These are phyloP conservation scores for Galagoides demidoff DNA, from an alignment of 2,797 vertebrate species.

Conservation along the genomic window DNA sequence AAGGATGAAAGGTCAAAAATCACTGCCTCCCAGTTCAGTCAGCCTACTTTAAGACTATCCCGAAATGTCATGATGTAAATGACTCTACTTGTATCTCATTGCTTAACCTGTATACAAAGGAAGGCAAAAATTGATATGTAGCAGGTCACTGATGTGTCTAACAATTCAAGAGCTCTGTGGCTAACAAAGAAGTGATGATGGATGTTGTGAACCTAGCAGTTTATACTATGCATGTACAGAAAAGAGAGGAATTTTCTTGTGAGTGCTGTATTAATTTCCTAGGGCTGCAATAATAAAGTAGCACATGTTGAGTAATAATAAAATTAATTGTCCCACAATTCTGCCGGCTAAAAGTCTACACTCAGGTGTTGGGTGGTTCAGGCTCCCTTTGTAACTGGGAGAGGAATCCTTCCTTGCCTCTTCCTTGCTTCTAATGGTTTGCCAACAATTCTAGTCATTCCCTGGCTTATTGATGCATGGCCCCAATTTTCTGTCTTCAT, in stretches of 20 bases:
- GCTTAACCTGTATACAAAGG: background rate
- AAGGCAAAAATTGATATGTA: background rate
- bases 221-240: background rate
- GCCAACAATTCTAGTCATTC: no score
- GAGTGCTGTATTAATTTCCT: background rate
- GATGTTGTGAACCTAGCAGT: background rate
- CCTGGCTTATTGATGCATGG: background rate
- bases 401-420: background rate
- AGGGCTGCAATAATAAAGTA: background rate
- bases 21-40: background rate
- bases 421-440: background rate
- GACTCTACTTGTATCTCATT: background rate
- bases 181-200: background rate
- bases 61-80: background rate
- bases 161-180: background rate
- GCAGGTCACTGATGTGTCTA: background rate
- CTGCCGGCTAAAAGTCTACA: background rate
- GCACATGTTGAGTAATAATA: background rate
- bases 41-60: background rate
- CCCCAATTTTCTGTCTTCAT: background rate
- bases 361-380: background rate
- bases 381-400: background rate
- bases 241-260: background rate
- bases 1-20: background rate
- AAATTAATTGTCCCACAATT: background rate